Evolutionary conservation across 2,113 vertebrate genomes (phyloP).

Genomic region (Proteles cristata): DNA sequence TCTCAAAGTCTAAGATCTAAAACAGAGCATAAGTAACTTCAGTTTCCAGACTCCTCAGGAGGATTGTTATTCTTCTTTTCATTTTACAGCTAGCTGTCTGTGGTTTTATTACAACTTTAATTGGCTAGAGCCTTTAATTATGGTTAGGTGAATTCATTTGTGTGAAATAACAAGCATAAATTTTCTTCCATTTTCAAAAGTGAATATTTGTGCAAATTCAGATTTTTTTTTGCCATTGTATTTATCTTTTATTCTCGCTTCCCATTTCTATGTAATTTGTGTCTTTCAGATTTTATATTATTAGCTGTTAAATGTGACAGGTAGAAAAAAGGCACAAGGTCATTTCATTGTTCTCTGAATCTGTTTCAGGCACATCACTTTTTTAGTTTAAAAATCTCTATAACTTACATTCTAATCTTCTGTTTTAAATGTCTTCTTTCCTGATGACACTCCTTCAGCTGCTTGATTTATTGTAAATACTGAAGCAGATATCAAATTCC

Average conservation of each 20-base stretch:
- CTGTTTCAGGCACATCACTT: constrained; percentile 46
- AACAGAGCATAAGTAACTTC: background rate
- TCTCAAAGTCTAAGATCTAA: background rate
- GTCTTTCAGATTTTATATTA: constrained; percentile 52
- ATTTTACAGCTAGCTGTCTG: constrained; percentile 44
- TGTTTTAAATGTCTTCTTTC: constrained; percentile 63
- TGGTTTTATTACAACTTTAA: constrained; percentile 48
- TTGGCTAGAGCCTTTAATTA: constrained; percentile 61
- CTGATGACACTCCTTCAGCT: constrained; percentile 7
- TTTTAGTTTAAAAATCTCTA: constrained; percentile 38
- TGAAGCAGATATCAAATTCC: background rate
- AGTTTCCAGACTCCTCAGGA: background rate
- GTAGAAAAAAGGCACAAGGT: constrained; percentile 58
- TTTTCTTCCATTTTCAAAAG: constrained; percentile 54
- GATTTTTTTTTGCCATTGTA: background rate
- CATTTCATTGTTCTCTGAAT: constrained; percentile 66
- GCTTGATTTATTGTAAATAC: background rate
- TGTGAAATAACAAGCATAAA: constrained; percentile 60
- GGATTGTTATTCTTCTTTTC: constrained; percentile 39
- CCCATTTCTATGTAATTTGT: constrained; percentile 36
- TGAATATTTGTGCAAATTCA: constrained; percentile 50
- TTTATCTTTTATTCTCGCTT: background rate
- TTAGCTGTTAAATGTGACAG: constrained; percentile 36
- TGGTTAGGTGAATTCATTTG: constrained; percentile 53
- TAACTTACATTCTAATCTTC: constrained; percentile 53